Evolutionary conservation across 2,797 vertebrate species (phyloP), one percentile per base, ranked within the genome.

Genomic region (Sarcoramphus papa): DNA sequence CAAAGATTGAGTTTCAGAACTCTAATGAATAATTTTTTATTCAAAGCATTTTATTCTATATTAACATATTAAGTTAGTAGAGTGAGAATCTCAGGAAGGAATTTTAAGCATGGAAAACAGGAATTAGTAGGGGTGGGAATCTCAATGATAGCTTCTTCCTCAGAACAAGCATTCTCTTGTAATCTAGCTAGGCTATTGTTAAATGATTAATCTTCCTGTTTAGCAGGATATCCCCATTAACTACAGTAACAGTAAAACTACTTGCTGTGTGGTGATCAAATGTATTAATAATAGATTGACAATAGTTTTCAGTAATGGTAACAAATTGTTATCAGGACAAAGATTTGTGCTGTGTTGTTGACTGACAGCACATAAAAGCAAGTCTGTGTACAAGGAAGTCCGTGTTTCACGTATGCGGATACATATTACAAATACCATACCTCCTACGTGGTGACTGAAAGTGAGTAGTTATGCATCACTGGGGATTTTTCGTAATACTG

Each of bases 351-450:
- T 48, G 27, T 23, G 40, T 1, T 67, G 64, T 3, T 77, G 53
- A 24, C 53, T 47, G 78, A 24, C 40, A 50, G 57, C 57, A 75
- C 75, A 80, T 6, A 22, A 31, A 51, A 62, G 74, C 68, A 22
- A 12, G 24, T 1, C 50, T 27, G 35, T 5, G 54, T 2, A 14
- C 25, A 33, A 50, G 62, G 19, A 18, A 70, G 45, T 2, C 62
- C 0, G 2, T 33, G 56, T 6, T 54, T 51, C 78, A 27, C 1
- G 0, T 0, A 20, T 12, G 21, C 4, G 4, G 45, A 7, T 2
- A 5, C 1, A 1, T 9, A 31, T 22, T n/a, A n/a, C 23, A 45
- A 59, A 19, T 9, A 41, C 8, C 30, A 14, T 27, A 14, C 45
- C 59, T 28, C 63, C 85, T 37, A n/a, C 2, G 4, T 0, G 37